Evolutionary conservation across 1,140 invertebrate genomes (phyloP).

Genomic region (Panagrolaimus sp.): DNA sequence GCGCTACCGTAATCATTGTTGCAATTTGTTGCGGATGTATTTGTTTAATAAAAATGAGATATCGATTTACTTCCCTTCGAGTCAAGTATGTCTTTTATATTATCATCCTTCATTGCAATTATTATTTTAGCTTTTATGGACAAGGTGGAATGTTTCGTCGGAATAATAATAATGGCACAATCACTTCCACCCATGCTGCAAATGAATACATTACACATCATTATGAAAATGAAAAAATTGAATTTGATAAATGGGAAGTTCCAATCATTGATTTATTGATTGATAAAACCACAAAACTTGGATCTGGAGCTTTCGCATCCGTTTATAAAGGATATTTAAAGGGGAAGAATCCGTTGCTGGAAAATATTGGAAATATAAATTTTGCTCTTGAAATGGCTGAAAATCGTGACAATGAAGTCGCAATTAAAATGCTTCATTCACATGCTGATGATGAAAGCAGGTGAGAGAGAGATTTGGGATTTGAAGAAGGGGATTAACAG

Average conservation of each 20-base stretch:
- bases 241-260: slow-evolving; percentile 14
- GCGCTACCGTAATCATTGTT: not conserved
- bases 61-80: not conserved
- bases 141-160: not conserved
- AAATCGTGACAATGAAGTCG: slow-evolving; percentile 3
- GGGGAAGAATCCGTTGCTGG: not conserved
- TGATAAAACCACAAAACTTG: slow-evolving; percentile 14
- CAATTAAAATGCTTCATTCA: slow-evolving; percentile 11
- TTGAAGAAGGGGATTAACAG: too few species aligned
- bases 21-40: slow-evolving; percentile 1
- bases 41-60: slow-evolving; percentile 6
- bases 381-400: slow-evolving; percentile 7
- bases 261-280: not conserved
- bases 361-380: not conserved
- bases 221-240: not conserved
- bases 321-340: slow-evolving; percentile 23
- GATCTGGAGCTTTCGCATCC: slow-evolving; percentile 24
- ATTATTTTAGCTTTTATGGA: not conserved
- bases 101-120: not conserved
- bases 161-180: not conserved
- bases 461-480: not conserved
- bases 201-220: slow-evolving; percentile 6
- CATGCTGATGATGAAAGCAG: slow-evolving; percentile 11
- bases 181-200: not conserved
- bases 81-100: not conserved